A percentile compares a stretch with the other conserved stretches of the same genome.
These are phyloP conservation scores for Drosophila bunnanda DNA, from an alignment of 2,888 invertebrate species.

Conservation along the genomic window DNA sequence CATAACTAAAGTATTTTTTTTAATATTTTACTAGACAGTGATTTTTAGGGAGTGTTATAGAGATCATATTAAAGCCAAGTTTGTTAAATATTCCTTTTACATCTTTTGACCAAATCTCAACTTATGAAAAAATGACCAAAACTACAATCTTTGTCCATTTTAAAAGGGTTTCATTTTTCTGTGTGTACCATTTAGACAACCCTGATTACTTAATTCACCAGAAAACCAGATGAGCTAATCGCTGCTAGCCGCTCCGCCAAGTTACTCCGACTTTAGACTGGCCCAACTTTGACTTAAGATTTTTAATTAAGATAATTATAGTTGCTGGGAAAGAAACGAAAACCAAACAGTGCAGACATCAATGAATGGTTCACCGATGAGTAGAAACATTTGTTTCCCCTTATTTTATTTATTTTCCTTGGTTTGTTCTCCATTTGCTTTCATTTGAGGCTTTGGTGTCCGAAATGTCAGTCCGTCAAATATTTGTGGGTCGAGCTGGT, in stretches of 20 bases:
- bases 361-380: slow-evolving; percentile 42
- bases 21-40: neutral
- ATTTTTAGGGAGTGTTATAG: no score
- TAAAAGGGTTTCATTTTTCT: neutral
- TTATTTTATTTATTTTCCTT: neutral
- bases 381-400: slow-evolving; percentile 60
- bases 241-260: slow-evolving; percentile 13
- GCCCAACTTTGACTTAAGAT: slow-evolving; percentile 69
- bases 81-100: no score
- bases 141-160: neutral
- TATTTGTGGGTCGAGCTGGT: slow-evolving; percentile 43
- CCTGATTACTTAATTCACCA: slow-evolving; percentile 62
- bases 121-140: no score
- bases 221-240: slow-evolving; percentile 72
- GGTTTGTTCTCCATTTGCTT: slow-evolving; percentile 2
- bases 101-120: neutral
- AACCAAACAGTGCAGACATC: slow-evolving; percentile 22
- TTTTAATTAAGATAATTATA: slow-evolving; percentile 75
- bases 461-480: slow-evolving; percentile 60
- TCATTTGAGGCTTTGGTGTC: slow-evolving; percentile 39
- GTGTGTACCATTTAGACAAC: slow-evolving; percentile 23
- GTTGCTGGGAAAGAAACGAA: slow-evolving; percentile 27
- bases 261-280: slow-evolving; percentile 40
- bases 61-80: no score
- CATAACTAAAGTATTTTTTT: neutral